These are phyloP conservation scores for Sorex maritimensis DNA, from an alignment of 2,797 vertebrate genomes.

Conservation along the genomic window DNA sequence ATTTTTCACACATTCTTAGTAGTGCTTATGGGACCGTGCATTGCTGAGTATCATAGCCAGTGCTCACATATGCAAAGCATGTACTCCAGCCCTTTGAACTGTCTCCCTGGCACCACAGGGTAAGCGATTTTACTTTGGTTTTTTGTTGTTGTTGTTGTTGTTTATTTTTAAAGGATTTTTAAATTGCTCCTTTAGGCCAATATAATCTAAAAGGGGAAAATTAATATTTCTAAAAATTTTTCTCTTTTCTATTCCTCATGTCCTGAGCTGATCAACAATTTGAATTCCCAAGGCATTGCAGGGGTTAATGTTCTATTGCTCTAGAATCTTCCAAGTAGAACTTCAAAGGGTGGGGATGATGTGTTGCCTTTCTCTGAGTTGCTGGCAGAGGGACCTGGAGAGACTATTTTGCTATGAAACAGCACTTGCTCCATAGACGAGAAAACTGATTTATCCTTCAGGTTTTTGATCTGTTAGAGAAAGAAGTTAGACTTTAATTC, in stretches of 20 bases:
- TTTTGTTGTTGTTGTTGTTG: no score
- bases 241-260: background rate
- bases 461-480: constrained; percentile 38
- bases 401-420: background rate
- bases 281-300: background rate
- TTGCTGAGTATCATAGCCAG: no score
- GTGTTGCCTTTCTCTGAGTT: background rate
- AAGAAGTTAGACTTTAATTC: background rate
- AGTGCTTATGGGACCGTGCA: no score
- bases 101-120: no score
- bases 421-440: background rate
- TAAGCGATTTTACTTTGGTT: no score
- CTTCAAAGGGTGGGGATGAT: background rate
- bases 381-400: background rate
- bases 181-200: constrained; percentile 14
- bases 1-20: no score
- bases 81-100: no score
- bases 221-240: background rate
- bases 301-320: background rate
- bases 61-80: no score
- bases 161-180: no score
- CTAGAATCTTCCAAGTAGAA: background rate
- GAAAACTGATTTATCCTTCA: background rate
- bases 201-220: constrained; percentile 4
- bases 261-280: background rate